Evolutionary conservation across 2,888 invertebrate species (phyloP).

Genomic region (Meteorus colon): DNA sequence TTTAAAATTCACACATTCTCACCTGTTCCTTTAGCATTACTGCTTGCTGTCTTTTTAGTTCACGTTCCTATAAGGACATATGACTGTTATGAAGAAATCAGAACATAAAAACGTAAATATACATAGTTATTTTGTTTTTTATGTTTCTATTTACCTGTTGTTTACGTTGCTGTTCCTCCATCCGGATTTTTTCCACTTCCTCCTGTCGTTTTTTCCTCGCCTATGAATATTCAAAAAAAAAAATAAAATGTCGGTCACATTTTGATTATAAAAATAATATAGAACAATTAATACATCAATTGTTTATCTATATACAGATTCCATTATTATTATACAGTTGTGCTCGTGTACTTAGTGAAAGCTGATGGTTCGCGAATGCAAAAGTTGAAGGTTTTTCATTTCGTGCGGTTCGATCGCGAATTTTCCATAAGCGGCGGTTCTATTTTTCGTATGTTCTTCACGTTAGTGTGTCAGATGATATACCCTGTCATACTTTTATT

Average conservation of each 20-base stretch:
- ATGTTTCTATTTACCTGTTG: conserved; percentile 81
- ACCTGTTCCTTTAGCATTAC: conserved; percentile 94
- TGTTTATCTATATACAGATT: conserved; percentile 25
- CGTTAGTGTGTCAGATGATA: conserved; percentile 37
- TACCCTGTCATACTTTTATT: background rate
- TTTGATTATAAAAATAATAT: conserved; percentile 22
- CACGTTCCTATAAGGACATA: conserved; percentile 83
- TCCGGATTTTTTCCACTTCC: conserved; percentile 87
- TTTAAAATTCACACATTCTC: conserved; percentile 65
- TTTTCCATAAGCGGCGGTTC: background rate
- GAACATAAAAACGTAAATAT: background rate
- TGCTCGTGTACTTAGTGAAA: conserved; percentile 49
- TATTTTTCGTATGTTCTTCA: conserved; percentile 25
- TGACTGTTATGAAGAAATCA: background rate
- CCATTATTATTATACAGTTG: conserved; percentile 45
- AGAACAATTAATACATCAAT: conserved; percentile 30
- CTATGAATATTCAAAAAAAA: conserved; percentile 73
- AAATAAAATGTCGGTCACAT: background rate
- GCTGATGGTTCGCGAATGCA: conserved; percentile 51
- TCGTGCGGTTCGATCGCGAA: conserved; percentile 52
- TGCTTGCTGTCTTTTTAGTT: conserved; percentile 91
- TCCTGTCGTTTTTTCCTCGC: conserved; percentile 90
- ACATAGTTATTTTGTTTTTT: background rate
- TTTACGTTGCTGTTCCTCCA: conserved; percentile 88
- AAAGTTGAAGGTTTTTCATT: conserved; percentile 51